Base-by-base conservation (phyloP, 2,797 vertebrate species). In the Oreochromis grahami region DNA sequence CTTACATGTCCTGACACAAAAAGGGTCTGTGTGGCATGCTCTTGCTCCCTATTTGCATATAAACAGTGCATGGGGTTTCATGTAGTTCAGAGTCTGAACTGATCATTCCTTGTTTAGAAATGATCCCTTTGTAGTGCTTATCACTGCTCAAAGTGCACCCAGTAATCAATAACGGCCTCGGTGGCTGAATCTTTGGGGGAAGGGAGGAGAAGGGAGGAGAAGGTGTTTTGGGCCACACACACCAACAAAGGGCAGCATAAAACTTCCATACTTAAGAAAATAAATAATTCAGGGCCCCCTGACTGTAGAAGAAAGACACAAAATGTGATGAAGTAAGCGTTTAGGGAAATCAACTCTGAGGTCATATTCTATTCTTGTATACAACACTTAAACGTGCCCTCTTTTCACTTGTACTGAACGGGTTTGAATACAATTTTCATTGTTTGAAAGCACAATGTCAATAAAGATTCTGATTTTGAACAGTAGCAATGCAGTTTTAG, bases 61-160 rank as follows among this genome's bases (percentile, higher is more conserved):
- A 32, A 72, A 48, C 68, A 48, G 24, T 48, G 24, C n/a, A 10
- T 14, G 10, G 3, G 21, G 6, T 13, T 87, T 79, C 10, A 36
- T 77, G 26, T n/a, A 50, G n/a, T 76, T 82, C n/a, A 52, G 48
- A 76, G 38, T 26, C 29, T 81, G 53, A 76, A 52, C 26, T 29
- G 26, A 76, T 83, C 50, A 72, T 82, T 50, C 50, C 65, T 38
- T 76, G 60, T 74, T 63, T 58, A 43, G 34, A 84, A 85, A 82
- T 4, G 52, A 60, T 87, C 78, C 24, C 60, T 91, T 88, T 87
- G 87, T 90, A 89, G 87, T 43, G 17, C 83, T 85, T 89, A 92
- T 92, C 83, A 24, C 78, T 8, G 58, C 81, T 91, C 85, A 90
- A 80, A 91, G 87, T 89, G 81, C 92, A 93, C 77, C 76, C 63